These are phyloP conservation scores for Dipodomys merriami DNA, from an alignment of 2,113 vertebrate genomes.

Conservation along the genomic window DNA sequence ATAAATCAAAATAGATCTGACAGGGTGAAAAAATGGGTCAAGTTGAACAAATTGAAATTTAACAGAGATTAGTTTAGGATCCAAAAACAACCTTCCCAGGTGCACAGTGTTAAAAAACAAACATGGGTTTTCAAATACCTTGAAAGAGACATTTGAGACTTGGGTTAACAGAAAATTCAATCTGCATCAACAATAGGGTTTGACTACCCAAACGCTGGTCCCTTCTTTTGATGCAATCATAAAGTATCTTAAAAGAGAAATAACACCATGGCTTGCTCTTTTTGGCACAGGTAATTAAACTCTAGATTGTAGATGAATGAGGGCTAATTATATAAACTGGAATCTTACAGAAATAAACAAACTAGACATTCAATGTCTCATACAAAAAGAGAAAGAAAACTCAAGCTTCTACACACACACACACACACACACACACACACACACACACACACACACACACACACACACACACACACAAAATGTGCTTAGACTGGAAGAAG, in stretches of 20 bases:
- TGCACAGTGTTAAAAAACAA: background rate
- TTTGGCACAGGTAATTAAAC: background rate
- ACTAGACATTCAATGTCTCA: conserved; percentile 8
- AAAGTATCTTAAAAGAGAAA: background rate
- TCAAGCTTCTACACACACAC: background rate
- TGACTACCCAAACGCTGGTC: background rate
- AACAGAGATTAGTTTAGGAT: conserved; percentile 45
- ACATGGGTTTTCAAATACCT: background rate
- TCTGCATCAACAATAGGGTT: background rate
- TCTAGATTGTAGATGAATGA: background rate
- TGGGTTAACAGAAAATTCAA: conserved; percentile 14
- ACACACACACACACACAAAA: background rate
- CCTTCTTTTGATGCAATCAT: background rate
- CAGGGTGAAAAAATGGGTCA: background rate
- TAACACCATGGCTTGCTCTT: background rate
- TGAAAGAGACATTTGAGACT: conserved; percentile 6
- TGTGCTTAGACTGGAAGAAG: background rate
- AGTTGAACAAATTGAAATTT: conserved; percentile 57
- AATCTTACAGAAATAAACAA: conserved; percentile 29
- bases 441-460: background rate
- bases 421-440: no score
- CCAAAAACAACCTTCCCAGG: background rate
- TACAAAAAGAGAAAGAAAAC: background rate
- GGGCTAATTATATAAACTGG: background rate
- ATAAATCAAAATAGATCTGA: conserved; percentile 56